Evolutionary conservation across 2,797 vertebrate genomes (phyloP).

Genomic region (Hippopotamyrus pictus): DNA sequence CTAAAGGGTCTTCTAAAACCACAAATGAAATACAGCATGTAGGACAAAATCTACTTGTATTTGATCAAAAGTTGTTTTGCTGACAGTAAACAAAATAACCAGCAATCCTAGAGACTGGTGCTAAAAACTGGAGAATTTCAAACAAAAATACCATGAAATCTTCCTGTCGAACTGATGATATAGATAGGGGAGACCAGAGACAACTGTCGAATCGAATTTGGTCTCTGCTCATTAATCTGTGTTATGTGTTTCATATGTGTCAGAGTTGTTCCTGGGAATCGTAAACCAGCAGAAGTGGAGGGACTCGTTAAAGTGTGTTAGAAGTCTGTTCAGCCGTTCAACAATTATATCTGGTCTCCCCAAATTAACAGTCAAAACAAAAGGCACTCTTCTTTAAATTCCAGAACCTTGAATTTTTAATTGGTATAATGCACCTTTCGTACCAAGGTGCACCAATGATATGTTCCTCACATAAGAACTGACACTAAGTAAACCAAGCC

Average conservation of each 20-base stretch:
- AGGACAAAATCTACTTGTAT: neutral
- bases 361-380: constrained; percentile 33
- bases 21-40: neutral
- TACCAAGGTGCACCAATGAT: neutral
- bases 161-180: constrained; percentile 30
- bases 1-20: neutral
- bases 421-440: constrained; percentile 33
- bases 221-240: neutral
- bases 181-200: constrained; percentile 10
- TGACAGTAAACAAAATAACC: neutral
- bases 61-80: neutral
- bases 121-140: neutral
- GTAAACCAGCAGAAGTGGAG: neutral
- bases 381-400: neutral
- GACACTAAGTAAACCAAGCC: neutral
- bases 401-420: constrained; percentile 30
- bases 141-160: constrained; percentile 29
- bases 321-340: neutral
- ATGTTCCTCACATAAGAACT: neutral
- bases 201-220: neutral
- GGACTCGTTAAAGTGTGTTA: neutral
- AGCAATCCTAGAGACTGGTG: neutral
- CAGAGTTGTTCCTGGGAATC: neutral
- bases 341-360: neutral
- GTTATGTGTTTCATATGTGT: neutral